A percentile compares a stretch with the other conserved stretches of the same genome.
Evolutionary conservation across 2,888 invertebrate species (phyloP).

Genomic region (Stenoptilia bipunctidactyla): DNA sequence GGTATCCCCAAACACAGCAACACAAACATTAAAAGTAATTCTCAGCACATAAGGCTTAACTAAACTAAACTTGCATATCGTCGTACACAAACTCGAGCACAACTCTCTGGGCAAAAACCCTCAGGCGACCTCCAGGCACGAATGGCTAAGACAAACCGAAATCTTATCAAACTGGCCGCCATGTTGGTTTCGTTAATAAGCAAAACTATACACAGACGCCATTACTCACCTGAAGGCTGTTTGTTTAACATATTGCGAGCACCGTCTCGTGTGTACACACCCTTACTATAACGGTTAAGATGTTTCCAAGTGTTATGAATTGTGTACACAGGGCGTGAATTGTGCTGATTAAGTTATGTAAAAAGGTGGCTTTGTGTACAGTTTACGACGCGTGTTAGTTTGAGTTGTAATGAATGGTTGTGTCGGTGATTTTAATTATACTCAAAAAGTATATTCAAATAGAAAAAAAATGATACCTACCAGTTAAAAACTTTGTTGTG

Average conservation of each 20-base stretch:
- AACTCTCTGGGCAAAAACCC: slow-evolving; percentile 46
- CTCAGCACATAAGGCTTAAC: slow-evolving; percentile 5
- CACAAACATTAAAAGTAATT: slow-evolving; percentile 6
- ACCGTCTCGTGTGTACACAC: slow-evolving; percentile 25
- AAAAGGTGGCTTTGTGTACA: too few relatives aligned
- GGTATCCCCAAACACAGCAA: too few relatives aligned
- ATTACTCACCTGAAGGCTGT: slow-evolving; percentile 38
- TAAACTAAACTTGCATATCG: slow-evolving; percentile 2
- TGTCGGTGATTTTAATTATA: too few relatives aligned
- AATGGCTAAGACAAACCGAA: slow-evolving; percentile 62
- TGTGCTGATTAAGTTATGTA: neutral
- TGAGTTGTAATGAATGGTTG: too few relatives aligned
- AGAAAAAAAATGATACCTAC: too few relatives aligned
- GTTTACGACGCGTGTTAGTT: too few relatives aligned
- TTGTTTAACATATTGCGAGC: slow-evolving; percentile 42
- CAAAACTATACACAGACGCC: slow-evolving; percentile 25
- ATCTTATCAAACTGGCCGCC: slow-evolving; percentile 63
- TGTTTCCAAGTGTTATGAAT: slow-evolving; percentile 20
- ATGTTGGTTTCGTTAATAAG: slow-evolving; percentile 65
- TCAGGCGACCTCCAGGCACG: slow-evolving; percentile 55
- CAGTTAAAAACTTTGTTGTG: too few relatives aligned
- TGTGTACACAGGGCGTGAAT: neutral
- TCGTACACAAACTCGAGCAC: neutral
- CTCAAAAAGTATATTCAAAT: too few relatives aligned
- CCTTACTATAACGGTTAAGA: slow-evolving; percentile 18